phyloP scores from a whole-genome alignment of 2,797 vertebrate genomes.

The Menidia menidia region DNA sequence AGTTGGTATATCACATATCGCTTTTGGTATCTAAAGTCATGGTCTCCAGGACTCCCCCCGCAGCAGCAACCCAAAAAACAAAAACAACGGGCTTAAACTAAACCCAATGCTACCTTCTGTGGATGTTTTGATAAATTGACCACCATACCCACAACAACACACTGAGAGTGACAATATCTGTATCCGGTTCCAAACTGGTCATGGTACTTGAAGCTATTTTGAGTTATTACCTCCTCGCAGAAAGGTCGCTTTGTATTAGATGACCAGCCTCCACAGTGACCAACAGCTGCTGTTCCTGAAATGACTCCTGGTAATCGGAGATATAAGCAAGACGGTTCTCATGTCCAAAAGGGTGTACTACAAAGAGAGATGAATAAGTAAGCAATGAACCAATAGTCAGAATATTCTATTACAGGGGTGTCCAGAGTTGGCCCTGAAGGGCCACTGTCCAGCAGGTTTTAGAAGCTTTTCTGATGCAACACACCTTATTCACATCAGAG shows the following conservation, averaged over 20 bases:
- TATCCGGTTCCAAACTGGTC: conserved; percentile 48
- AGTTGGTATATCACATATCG: conserved; percentile 90
- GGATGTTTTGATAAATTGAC: conserved; percentile 1
- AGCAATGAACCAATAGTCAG: not conserved
- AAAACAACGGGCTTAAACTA: conserved; percentile 67
- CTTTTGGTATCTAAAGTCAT: conserved; percentile 88
- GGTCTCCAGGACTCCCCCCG: conserved; percentile 91
- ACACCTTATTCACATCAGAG: too few relatives aligned
- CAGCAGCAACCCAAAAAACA: conserved; percentile 49
- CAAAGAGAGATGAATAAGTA: not conserved
- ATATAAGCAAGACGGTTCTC: conserved; percentile 44
- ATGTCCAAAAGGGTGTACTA: not conserved
- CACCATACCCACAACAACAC: conserved; percentile 27
- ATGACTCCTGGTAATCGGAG: conserved; percentile 69
- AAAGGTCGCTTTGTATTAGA: conserved; percentile 47
- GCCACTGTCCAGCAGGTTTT: too few relatives aligned
- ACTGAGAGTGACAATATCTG: conserved; percentile 22
- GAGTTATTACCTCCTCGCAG: conserved; percentile 50
- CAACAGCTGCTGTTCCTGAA: conserved; percentile 73
- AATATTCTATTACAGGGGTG: not conserved
- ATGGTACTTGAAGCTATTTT: conserved; percentile 54
- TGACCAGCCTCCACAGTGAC: conserved; percentile 32
- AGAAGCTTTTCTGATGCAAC: too few relatives aligned
- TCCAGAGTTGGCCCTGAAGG: too few relatives aligned
- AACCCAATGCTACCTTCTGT: not conserved